A percentile compares a stretch with the other conserved stretches of the same genome.
These are phyloP conservation scores for Zaprionus kolodkinae DNA, from an alignment of 1,140 invertebrate genomes.

Conservation along the genomic window DNA sequence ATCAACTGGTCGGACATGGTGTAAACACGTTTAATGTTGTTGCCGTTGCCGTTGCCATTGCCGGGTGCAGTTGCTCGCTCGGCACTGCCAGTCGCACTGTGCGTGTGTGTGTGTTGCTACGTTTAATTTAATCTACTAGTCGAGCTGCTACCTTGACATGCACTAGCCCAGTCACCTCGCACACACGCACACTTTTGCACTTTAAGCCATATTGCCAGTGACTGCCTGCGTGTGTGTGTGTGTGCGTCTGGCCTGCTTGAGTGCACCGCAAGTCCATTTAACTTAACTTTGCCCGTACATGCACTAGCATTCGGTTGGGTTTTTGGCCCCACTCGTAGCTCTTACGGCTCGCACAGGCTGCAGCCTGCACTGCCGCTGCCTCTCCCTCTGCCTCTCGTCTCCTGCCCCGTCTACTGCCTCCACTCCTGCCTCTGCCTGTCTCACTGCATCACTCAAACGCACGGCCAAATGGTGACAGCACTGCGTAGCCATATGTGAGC, in stretches of 20 bases:
- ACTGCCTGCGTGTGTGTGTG: conserved; percentile 10
- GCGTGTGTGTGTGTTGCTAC: conserved; percentile 39
- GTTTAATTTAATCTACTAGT: conserved; percentile 82
- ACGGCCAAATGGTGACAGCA: conserved; percentile 52
- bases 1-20: conserved; percentile 82
- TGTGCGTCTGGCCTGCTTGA: conserved; percentile 56
- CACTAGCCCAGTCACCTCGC: conserved; percentile 29
- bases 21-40: conserved; percentile 82
- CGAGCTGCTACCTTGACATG: conserved; percentile 76
- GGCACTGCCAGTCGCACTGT: conserved; percentile 15
- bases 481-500: conserved; percentile 46
- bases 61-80: not conserved
- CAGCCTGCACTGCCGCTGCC: not conserved
- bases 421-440: conserved; percentile 30
- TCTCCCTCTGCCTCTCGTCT: not conserved
- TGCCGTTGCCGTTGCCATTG: conserved; percentile 36
- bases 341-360: not conserved
- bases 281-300: conserved; percentile 71
- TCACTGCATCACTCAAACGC: conserved; percentile 74
- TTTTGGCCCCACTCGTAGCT: conserved; percentile 5
- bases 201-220: conserved; percentile 12
- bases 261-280: conserved; percentile 80
- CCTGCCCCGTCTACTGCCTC: not conserved
- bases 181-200: not conserved
- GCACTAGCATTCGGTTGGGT: conserved; percentile 30